Percentiles rank a stretch among this genome's conserved stretches.
Evolutionary conservation across 2,888 invertebrate species (phyloP).

Genomic region (Drosophila seclusa): DNA sequence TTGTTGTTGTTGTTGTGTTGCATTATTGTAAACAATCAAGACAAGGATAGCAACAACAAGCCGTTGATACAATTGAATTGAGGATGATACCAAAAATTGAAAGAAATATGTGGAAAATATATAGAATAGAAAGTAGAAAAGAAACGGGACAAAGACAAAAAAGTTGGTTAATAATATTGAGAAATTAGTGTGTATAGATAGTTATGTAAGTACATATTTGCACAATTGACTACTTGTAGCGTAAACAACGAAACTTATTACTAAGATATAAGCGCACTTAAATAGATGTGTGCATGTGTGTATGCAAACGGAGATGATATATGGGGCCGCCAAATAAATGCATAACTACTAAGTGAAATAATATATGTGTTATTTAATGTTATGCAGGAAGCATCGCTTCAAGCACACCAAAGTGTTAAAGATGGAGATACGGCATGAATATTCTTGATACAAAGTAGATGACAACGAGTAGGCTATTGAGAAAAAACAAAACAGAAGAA

Average conservation of each 20-base stretch:
- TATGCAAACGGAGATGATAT: slow-evolving; percentile 17
- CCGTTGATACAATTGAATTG: slow-evolving; percentile 63
- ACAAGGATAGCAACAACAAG: slow-evolving; percentile 76
- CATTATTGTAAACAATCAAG: slow-evolving; percentile 67
- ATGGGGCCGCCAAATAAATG: slow-evolving; percentile 3
- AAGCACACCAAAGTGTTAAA: slow-evolving; percentile 3
- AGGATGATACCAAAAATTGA: slow-evolving; percentile 41
- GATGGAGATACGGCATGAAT: background rate
- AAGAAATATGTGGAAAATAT: slow-evolving; percentile 52
- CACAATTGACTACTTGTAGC: slow-evolving; percentile 72
- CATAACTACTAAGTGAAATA: slow-evolving; percentile 4
- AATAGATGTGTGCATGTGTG: background rate
- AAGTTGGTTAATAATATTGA: slow-evolving; percentile 62
- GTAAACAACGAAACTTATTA: slow-evolving; percentile 57
- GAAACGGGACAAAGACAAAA: slow-evolving; percentile 75
- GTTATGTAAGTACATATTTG: slow-evolving; percentile 17
- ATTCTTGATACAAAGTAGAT: slow-evolving; percentile 1
- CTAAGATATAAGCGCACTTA: slow-evolving; percentile 3
- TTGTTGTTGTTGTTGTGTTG: slow-evolving; percentile 50
- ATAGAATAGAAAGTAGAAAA: slow-evolving; percentile 56
- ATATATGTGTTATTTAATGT: slow-evolving; percentile 1
- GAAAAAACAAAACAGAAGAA: background rate
- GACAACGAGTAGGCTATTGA: slow-evolving; percentile 21
- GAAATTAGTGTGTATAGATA: slow-evolving; percentile 31
- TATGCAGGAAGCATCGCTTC: slow-evolving; percentile 1